phyloP scores from a whole-genome alignment of 2,888 invertebrate genomes.

The Phania funesta region DNA sequence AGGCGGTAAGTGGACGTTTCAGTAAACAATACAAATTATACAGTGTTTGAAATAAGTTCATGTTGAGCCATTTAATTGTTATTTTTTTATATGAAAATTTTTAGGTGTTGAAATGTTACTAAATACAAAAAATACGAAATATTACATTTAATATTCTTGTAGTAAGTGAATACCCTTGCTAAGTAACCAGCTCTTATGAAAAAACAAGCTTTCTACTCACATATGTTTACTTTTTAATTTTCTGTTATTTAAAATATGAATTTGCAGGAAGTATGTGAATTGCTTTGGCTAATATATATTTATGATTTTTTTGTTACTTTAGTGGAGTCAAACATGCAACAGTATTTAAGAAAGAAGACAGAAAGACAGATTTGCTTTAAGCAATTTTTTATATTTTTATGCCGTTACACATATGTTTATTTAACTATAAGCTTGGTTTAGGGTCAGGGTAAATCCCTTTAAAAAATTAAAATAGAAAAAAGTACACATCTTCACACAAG shows the following conservation, averaged over 20 bases:
- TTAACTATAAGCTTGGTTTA: conserved; percentile 67
- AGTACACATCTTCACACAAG: conserved; percentile 4
- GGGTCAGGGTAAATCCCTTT: conserved; percentile 67
- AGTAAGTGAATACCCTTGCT: conserved; percentile 23
- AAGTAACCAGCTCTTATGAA: conserved; percentile 28
- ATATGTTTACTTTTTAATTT: conserved; percentile 6
- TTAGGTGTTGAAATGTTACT: too few species aligned
- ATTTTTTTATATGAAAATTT: too few species aligned
- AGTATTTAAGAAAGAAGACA: conserved; percentile 63
- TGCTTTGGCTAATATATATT: conserved; percentile 49
- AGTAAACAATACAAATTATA: too few species aligned
- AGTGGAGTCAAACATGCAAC: conserved; percentile 65
- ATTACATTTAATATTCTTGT: too few species aligned
- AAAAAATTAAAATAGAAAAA: conserved; percentile 9
- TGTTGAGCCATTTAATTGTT: too few species aligned
- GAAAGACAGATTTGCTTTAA: conserved; percentile 65
- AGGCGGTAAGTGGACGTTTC: too few species aligned
- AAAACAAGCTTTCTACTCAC: conserved; percentile 50
- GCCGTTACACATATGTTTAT: conserved; percentile 58
- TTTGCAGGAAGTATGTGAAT: conserved; percentile 47
- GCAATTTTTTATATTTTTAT: conserved; percentile 63
- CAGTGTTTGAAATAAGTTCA: too few species aligned
- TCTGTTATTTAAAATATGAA: conserved; percentile 48
- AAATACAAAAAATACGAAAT: too few species aligned
- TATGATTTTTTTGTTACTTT: conserved; percentile 45